Base-by-base conservation (phyloP, 2,888 invertebrate species). In the Andrena minutula region DNA sequence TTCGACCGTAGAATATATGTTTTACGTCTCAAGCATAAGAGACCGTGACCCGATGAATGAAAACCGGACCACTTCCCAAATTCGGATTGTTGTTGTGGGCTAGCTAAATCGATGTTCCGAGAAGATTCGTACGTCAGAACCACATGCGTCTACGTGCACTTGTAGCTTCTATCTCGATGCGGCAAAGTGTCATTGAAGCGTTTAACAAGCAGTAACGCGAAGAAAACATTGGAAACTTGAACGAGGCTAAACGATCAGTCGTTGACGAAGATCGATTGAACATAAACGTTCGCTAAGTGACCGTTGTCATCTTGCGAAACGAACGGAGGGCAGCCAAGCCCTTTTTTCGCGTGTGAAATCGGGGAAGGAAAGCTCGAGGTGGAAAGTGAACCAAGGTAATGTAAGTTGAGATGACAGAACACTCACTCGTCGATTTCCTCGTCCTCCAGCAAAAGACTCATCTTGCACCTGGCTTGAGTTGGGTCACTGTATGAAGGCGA, bases 341-440 rank as follows among this genome's bases (percentile, higher is more conserved):
- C 76, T 79, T 77, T 74, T 74, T 61, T 74, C 32, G 23, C 26
- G 8, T 64, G n/a, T 26, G 30, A 49, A 58, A 60, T 28, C 49
- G 63, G 63, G 56, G 20, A 51, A 26, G 28, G 56, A 10, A 4
- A 26, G 0, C 3, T 8, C 28, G 32, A n/a, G 41, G 16, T 51
- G 5, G 35, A 12, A 66, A 69, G 35, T 58, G 4, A 80, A 30
- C 32, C 78, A 26, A 41, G 56, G 66, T 49, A 69, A 65, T 60
- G 32, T 75, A 63, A 47, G 60, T 12, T 30, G 0, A 47, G 30
- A 10, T 26, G 30, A 66, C 53, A 68, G 23, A 51, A 56, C 73
- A 91, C 92, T 92, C 79, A 92, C 92, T 92, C 92, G 88, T 92
- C 92, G 73, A 91, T 86, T 83, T 92, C 92, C 75, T 92, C 92